phyloP scores from a whole-genome alignment of 2,113 vertebrate genomes.

The Hyla sarda region DNA sequence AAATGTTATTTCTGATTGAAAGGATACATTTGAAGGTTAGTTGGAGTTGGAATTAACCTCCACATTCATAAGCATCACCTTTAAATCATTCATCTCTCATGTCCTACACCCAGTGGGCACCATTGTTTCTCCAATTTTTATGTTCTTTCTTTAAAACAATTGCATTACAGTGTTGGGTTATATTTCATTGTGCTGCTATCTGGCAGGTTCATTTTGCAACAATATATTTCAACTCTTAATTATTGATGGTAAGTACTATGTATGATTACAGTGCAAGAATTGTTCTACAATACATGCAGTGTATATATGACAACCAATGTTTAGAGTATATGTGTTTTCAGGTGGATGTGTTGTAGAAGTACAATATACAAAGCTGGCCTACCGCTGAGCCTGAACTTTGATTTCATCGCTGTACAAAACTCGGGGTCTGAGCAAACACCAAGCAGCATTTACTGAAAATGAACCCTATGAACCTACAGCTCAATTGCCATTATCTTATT shows the following conservation, averaged over 20 bases:
- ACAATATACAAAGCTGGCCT: not conserved
- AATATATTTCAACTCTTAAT: not conserved
- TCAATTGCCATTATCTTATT: not conserved
- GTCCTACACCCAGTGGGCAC: conserved; percentile 33
- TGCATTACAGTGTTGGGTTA: not conserved
- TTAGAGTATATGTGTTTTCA: not conserved
- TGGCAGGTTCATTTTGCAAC: not conserved
- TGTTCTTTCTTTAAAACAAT: conserved; percentile 30
- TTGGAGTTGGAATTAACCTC: conserved; percentile 32
- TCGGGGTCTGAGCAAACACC: not conserved
- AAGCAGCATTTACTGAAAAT: not conserved
- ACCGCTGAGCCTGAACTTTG: not conserved
- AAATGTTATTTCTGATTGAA: conserved; percentile 29
- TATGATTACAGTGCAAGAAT: not conserved
- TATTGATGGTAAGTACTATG: not conserved
- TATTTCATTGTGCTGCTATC: not conserved
- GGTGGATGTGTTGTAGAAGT: too few relatives aligned
- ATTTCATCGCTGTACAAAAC: not conserved
- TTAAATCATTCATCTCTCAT: conserved; percentile 33
- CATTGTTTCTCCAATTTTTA: conserved; percentile 33
- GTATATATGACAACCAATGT: not conserved
- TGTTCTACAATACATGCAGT: not conserved
- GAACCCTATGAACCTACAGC: not conserved
- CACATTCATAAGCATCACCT: conserved; percentile 1
- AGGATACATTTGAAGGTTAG: conserved; percentile 35